Conservation (phyloP, 1,140 invertebrate species). For the Drosophila teissieri region DNA sequence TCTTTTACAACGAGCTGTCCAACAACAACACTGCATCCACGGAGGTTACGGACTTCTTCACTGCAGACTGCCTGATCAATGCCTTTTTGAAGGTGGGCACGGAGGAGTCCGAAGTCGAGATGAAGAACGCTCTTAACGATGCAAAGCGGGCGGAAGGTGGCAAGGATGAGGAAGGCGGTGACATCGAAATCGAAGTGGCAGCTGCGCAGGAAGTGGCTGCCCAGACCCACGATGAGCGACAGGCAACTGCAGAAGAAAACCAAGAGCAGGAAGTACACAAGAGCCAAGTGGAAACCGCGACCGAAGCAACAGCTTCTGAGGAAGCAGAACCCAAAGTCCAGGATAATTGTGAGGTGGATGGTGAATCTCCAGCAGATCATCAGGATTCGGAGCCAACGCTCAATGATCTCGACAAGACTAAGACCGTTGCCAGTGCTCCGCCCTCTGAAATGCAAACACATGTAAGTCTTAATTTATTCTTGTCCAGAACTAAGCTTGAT, state of each 20-base stretch:
- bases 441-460: conserved; percentile 81
- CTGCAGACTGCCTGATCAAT: conserved; percentile 43
- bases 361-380: conserved; percentile 18
- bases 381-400: conserved; percentile 39
- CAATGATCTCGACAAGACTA: conserved; percentile 70
- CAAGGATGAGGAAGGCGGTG: conserved; percentile 8
- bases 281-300: background rate
- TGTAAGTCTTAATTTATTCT: conserved; percentile 45
- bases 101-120: conserved; percentile 43
- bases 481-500: background rate
- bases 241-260: conserved; percentile 2
- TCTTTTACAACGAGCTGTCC: conserved; percentile 85
- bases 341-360: conserved; percentile 34
- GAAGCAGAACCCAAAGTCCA: background rate
- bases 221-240: conserved; percentile 2
- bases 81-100: conserved; percentile 43
- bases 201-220: conserved; percentile 37
- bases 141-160: conserved; percentile 48
- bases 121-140: conserved; percentile 57
- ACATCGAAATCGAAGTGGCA: conserved; percentile 45
- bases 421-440: conserved; percentile 41
- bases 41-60: conserved; percentile 52
- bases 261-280: conserved; percentile 15
- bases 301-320: background rate
- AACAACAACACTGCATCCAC: conserved; percentile 66